phyloP scores from a whole-genome alignment of 2,113 vertebrate species.

The Dunckerocampus dactyliophorus region DNA sequence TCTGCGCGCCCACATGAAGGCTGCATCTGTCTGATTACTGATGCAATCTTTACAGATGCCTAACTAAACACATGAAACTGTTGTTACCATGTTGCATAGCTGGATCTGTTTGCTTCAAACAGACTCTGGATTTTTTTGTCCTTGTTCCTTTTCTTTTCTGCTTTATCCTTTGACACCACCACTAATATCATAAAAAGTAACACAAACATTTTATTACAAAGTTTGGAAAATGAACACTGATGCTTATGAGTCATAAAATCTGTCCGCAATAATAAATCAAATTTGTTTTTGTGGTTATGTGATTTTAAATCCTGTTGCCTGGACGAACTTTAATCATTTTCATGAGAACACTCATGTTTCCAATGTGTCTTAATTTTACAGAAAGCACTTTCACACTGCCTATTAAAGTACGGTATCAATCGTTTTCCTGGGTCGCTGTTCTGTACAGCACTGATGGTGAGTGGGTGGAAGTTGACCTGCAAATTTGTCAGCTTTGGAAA shows the following conservation, averaged over 20 bases:
- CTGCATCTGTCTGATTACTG: conserved; percentile 38
- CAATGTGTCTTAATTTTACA: conserved; percentile 58
- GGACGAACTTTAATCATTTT: too few relatives aligned
- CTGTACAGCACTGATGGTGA: too few relatives aligned
- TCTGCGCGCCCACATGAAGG: conserved; percentile 54
- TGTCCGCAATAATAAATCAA: conserved; percentile 41
- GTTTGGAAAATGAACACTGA: conserved; percentile 39
- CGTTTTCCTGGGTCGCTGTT: too few relatives aligned
- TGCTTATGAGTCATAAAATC: conserved; percentile 53
- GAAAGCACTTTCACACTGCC: not conserved
- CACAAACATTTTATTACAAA: conserved; percentile 57
- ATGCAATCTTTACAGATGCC: conserved; percentile 45
- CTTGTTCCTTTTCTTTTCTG: conserved; percentile 17
- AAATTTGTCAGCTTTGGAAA: too few relatives aligned
- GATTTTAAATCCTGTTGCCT: not conserved
- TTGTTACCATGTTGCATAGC: conserved; percentile 49
- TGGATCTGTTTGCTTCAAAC: conserved; percentile 46
- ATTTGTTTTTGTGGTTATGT: conserved; percentile 7
- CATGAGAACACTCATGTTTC: conserved; percentile 47
- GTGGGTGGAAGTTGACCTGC: too few relatives aligned
- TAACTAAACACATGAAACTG: conserved; percentile 39
- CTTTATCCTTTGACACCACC: conserved; percentile 44
- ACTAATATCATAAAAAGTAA: conserved; percentile 53
- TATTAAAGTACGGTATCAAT: too few relatives aligned
- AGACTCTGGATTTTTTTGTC: conserved; percentile 39